Evolutionary conservation across 2,888 invertebrate genomes (phyloP).

Genomic region (Pterostichus madidus): DNA sequence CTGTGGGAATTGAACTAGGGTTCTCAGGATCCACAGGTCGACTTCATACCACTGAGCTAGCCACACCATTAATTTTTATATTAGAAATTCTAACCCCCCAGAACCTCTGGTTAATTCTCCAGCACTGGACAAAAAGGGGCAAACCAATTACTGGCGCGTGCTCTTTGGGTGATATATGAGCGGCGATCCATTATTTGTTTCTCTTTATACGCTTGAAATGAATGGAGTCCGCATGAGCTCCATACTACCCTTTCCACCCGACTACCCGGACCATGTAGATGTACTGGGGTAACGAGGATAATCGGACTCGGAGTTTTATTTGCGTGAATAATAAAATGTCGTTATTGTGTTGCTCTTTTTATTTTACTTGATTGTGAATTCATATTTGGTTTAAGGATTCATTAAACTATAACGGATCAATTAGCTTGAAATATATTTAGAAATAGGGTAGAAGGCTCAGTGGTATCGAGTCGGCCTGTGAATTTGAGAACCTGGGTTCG

Average conservation of each 20-base stretch:
- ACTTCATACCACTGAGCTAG: too few species aligned
- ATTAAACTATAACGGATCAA: too few species aligned
- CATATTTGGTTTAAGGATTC: neutral
- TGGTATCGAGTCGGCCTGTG: too few species aligned
- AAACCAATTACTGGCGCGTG: constrained; percentile 49
- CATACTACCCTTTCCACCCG: too few species aligned
- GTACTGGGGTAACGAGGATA: neutral
- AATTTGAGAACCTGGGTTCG: too few species aligned
- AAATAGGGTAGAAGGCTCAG: too few species aligned
- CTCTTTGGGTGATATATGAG: constrained; percentile 38
- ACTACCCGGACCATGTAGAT: neutral
- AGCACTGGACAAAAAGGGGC: neutral
- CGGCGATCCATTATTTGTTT: constrained; percentile 57
- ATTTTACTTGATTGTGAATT: neutral
- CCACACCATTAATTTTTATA: too few species aligned
- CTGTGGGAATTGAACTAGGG: too few species aligned
- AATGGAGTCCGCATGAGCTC: constrained; percentile 36
- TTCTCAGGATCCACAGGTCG: too few species aligned
- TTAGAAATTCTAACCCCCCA: neutral
- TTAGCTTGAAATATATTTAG: too few species aligned
- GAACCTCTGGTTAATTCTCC: neutral
- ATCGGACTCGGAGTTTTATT: neutral
- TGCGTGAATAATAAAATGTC: constrained; percentile 27
- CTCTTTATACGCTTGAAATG: constrained; percentile 52
- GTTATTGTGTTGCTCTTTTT: neutral